Evolutionary conservation across 2,888 invertebrate species (phyloP).

Genomic region (Nymphalis c-album): DNA sequence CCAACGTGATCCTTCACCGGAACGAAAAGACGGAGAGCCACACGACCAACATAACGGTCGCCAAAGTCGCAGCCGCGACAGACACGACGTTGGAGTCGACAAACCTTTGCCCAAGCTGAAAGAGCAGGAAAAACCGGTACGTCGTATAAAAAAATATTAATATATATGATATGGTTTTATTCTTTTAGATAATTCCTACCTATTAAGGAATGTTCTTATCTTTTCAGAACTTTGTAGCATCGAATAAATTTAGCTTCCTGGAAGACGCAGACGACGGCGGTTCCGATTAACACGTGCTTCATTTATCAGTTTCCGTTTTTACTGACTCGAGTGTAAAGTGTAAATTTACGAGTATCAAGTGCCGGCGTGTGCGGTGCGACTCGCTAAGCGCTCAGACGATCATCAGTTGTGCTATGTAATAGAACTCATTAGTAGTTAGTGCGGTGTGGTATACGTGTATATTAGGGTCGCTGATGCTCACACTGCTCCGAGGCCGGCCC

Average conservation of each 20-base stretch:
- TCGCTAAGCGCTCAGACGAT: slow-evolving; percentile 62
- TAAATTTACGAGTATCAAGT: slow-evolving; percentile 74
- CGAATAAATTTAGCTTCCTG: slow-evolving; percentile 89
- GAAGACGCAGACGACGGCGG: slow-evolving; percentile 84
- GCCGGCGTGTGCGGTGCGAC: slow-evolving; percentile 51
- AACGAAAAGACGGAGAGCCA: slow-evolving; percentile 13
- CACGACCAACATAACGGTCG: slow-evolving; percentile 53
- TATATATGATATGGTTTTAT: too few relatives aligned
- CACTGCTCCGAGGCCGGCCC: slow-evolving; percentile 68
- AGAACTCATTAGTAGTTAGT: slow-evolving; percentile 70
- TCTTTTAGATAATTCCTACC: too few relatives aligned
- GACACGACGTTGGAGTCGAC: slow-evolving; percentile 51
- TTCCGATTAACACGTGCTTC: slow-evolving; percentile 66
- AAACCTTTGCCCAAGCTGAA: slow-evolving; percentile 86
- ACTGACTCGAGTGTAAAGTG: slow-evolving; percentile 77
- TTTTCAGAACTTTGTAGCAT: slow-evolving; percentile 86
- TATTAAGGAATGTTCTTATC: slow-evolving; percentile 29
- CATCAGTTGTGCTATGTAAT: slow-evolving; percentile 67
- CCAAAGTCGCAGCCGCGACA: slow-evolving; percentile 60
- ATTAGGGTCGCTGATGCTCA: slow-evolving; percentile 54
- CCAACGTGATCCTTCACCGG: slow-evolving; percentile 37
- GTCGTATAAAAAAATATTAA: too few relatives aligned
- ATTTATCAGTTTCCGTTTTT: slow-evolving; percentile 57
- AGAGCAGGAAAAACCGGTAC: slow-evolving; percentile 85
- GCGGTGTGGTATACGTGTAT: slow-evolving; percentile 52